Base-by-base conservation (phyloP, 2,113 vertebrate species). In the Seriola aureovittata region DNA sequence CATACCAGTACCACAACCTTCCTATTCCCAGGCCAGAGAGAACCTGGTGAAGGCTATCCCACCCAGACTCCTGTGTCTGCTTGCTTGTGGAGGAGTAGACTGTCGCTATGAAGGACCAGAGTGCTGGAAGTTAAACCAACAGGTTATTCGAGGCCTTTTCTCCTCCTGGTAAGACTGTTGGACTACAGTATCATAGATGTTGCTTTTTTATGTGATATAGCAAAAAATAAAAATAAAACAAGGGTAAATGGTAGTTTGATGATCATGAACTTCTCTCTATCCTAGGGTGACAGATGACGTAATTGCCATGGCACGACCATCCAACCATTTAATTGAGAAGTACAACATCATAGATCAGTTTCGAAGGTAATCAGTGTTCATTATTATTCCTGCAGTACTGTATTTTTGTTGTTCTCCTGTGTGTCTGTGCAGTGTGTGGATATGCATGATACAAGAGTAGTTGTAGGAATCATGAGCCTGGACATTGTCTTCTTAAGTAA, bases 291-390 rank as follows among this genome's bases (percentile, higher is more conserved):
- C 96, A 0, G 94, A 96, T 80, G 93, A 96, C 29, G 96, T 96
- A 44, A 59, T 96, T 69, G 95, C 95, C 66, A 96, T 95, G 95
- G 90, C 95, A 36, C 88, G 96, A 23, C 96, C 96, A 9, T 96
- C 95, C 48, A 95, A 84, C 9, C 46, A 81, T 23, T 91, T 96
- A 11, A 96, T 96, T 46, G 87, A 94, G 75, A 94, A 92, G 75
- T 95, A 95, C 83, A 90, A 91, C 82, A 95, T 96, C 73, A 92
- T 96, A 58, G 92, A 96, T n/a, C 96, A 96, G 69, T 96, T 96
- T 81, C 92, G 86, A 77, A 92, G 92, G 96, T 96, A 84, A 91
- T 88, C 34, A 16, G 14, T 38, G 21, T 36, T 83, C 19, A 50
- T 23, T 54, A n/a, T 32, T 69, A 38, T 32, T 38, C 3, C n/a